Conservation (phyloP, 2,797 vertebrate genomes). For the Melanotaenia parkinsoni region DNA sequence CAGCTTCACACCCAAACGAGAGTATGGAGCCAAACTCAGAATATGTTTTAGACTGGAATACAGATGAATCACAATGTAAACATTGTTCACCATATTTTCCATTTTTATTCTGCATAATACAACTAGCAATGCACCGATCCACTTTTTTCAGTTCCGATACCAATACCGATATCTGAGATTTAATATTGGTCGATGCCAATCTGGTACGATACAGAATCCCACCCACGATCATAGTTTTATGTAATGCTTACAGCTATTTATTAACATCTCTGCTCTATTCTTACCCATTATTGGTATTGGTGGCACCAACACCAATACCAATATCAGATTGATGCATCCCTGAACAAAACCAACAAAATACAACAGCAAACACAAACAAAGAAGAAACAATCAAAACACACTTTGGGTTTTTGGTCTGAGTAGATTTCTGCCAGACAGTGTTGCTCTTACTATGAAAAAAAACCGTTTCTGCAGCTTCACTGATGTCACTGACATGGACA, state of each 20-base stretch:
- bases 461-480: constrained; percentile 31
- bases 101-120: neutral
- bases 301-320: too few species aligned
- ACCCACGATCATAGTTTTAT: too few species aligned
- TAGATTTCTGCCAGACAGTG: constrained; percentile 30
- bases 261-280: too few species aligned
- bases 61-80: neutral
- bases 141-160: too few species aligned
- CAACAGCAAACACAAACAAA: constrained; percentile 4
- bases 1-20: neutral
- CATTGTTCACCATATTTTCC: neutral
- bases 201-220: too few species aligned
- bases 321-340: too few species aligned
- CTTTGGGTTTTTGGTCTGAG: constrained; percentile 8
- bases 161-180: too few species aligned
- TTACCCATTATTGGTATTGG: too few species aligned
- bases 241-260: too few species aligned
- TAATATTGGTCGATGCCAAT: too few species aligned
- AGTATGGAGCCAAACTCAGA: neutral
- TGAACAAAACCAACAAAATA: neutral
- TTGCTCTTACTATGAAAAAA: constrained; percentile 30
- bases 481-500: constrained; percentile 56
- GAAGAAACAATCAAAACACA: neutral
- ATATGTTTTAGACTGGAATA: neutral
- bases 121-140: neutral